These are phyloP conservation scores for Pelobates fuscus DNA, from an alignment of 2,113 vertebrate species.

Conservation along the genomic window DNA sequence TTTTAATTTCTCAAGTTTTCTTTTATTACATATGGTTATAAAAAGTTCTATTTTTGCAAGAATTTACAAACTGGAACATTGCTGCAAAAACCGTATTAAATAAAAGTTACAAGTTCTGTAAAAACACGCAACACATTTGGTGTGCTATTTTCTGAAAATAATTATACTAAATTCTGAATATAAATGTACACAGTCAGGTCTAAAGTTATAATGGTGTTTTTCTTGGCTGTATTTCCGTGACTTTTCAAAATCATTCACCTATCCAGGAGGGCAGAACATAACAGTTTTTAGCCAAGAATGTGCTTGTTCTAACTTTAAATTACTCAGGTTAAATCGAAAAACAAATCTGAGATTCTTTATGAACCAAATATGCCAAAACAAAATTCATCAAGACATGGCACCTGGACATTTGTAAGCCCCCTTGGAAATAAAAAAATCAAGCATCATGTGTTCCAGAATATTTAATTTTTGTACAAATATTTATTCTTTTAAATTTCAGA, in stretches of 20 bases:
- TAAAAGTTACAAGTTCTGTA: constrained; percentile 22
- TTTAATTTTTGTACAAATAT: constrained; percentile 6
- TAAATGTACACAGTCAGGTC: constrained; percentile 45
- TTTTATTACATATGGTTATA: neutral
- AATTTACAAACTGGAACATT: constrained; percentile 14
- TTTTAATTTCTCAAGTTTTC: no score
- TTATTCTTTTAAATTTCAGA: no score
- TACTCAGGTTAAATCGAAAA: constrained; percentile 43
- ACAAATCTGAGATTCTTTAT: constrained; percentile 45
- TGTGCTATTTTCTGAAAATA: constrained; percentile 34
- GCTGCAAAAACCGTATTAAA: neutral
- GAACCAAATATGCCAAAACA: constrained; percentile 39
- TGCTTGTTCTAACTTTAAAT: constrained; percentile 44
- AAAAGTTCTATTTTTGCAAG: neutral
- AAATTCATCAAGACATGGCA: constrained; percentile 35
- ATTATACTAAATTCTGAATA: constrained; percentile 40
- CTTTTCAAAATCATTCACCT: constrained; percentile 48
- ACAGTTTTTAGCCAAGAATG: constrained; percentile 43
- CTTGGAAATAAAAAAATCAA: constrained; percentile 9
- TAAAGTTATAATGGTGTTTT: constrained; percentile 50
- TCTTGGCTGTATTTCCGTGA: constrained; percentile 29
- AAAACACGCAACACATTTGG: constrained; percentile 34
- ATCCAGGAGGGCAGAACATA: constrained; percentile 48
- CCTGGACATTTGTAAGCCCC: constrained; percentile 18
- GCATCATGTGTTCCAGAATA: constrained; percentile 3